Base-by-base conservation (phyloP, 2,113 vertebrate genomes). In the Poeciliopsis retropinna region DNA sequence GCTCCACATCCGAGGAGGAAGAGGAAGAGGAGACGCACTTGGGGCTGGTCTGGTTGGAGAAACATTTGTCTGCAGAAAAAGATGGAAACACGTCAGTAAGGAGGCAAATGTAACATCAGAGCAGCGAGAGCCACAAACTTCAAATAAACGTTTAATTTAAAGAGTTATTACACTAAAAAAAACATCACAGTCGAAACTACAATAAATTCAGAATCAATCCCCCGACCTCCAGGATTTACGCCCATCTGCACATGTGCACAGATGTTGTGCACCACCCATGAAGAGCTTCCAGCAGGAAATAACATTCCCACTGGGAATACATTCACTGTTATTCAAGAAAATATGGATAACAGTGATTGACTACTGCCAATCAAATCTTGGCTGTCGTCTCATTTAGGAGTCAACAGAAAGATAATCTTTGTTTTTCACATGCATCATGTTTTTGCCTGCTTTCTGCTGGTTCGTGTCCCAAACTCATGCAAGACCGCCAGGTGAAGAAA, bases 21-120 rank as follows among this genome's bases (percentile, higher is more conserved):
- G 90, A 78, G 54, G 67, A 89, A 0, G 87, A 91, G 70, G 94
- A 95, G 72, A 89, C 82, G 87, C 95, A 93, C 93, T 96, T 97
- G 57, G 94, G 92, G 71, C 92, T 89, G n/a, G 91, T 83, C 77
- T 95, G 97, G 90, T 92, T 94, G 86, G 84, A 87, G 86, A 91
- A 96, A 81, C 94, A 74, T 86, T 92, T 96, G 82, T 95, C 97
- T 98, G 88, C 29, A 78, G 62, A n/a, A 62, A 76, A 75, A 69
- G 29, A 57, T n/a, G 11, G 41, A 39, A 14, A 78, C n/a, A 41
- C 12, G 30, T 11, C 31, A 4, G 68, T 64, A 62, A 30, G 11
- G 8, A 60, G 0, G 29, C 11, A 67, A 25, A 32, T 22, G 19
- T 54, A 29, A 54, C 30, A 39, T 3, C 34, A 66, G 25, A 1